Conservation (phyloP, 2,797 vertebrate genomes). For the Coccyzus lansbergi region DNA sequence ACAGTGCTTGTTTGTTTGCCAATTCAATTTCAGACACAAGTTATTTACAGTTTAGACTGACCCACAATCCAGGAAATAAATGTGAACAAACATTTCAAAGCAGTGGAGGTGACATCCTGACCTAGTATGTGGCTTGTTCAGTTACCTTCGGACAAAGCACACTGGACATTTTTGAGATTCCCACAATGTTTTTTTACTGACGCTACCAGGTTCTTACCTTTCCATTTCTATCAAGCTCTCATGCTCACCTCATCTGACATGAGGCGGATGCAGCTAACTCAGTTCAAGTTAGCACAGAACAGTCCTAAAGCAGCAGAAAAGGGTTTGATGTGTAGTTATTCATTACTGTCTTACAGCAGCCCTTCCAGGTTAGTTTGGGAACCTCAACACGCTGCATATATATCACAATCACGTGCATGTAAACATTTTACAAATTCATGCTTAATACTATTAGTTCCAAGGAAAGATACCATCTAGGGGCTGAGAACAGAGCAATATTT, state of each 20-base stretch:
- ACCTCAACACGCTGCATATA: not conserved
- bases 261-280: not conserved
- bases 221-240: not conserved
- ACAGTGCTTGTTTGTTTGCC: not conserved
- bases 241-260: not conserved
- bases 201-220: not conserved
- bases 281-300: not conserved
- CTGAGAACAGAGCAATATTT: not conserved
- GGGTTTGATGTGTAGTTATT: not conserved
- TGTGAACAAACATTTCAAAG: constrained; percentile 40
- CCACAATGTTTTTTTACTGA: not conserved
- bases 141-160: not conserved
- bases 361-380: not conserved
- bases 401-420: not conserved
- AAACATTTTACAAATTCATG: not conserved
- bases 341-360: not conserved
- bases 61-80: constrained; percentile 25
- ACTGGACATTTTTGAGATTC: not conserved
- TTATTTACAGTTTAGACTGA: constrained; percentile 35
- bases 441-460: not conserved
- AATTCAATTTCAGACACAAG: not conserved
- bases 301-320: not conserved
- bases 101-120: not conserved
- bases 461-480: not conserved
- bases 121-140: not conserved